Conservation (phyloP, 2,113 vertebrate genomes). For the Pterocles orientalis region DNA sequence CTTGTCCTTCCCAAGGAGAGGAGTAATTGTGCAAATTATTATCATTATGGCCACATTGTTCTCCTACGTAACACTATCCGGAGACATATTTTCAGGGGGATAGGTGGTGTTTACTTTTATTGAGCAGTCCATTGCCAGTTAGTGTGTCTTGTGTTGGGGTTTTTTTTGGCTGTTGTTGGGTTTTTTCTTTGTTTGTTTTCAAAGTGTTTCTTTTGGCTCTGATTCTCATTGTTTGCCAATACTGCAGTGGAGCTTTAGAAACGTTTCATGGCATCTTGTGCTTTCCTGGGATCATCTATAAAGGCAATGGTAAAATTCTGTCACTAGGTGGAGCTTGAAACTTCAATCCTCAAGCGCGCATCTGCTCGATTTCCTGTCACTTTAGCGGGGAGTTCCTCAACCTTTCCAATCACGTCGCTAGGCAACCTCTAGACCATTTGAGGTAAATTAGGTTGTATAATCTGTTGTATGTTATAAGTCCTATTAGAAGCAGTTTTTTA, state of each 20-base stretch:
- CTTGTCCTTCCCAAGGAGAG: not conserved
- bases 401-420: slow-evolving; percentile 47
- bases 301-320: not conserved
- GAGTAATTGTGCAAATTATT: not conserved
- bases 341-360: not conserved
- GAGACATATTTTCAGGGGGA: not conserved
- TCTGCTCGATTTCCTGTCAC: slow-evolving; percentile 10
- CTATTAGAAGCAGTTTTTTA: not conserved
- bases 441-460: slow-evolving; percentile 59
- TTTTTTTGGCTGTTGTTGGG: not conserved
- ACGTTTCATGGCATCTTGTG: not conserved
- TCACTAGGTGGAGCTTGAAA: slow-evolving; percentile 63
- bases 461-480: slow-evolving; percentile 23
- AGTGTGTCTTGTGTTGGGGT: not conserved
- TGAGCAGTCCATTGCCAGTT: not conserved
- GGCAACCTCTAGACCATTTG: slow-evolving; percentile 58
- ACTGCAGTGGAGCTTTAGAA: not conserved
- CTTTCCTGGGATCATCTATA: not conserved
- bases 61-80: not conserved
- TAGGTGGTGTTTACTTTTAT: not conserved
- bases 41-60: not conserved
- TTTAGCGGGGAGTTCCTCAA: slow-evolving; percentile 33
- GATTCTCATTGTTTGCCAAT: not conserved
- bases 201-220: not conserved
- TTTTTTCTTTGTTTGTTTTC: not conserved